Evolutionary conservation across 2,888 invertebrate genomes (phyloP).

Genomic region (Eueremaeus valkanovi): DNA sequence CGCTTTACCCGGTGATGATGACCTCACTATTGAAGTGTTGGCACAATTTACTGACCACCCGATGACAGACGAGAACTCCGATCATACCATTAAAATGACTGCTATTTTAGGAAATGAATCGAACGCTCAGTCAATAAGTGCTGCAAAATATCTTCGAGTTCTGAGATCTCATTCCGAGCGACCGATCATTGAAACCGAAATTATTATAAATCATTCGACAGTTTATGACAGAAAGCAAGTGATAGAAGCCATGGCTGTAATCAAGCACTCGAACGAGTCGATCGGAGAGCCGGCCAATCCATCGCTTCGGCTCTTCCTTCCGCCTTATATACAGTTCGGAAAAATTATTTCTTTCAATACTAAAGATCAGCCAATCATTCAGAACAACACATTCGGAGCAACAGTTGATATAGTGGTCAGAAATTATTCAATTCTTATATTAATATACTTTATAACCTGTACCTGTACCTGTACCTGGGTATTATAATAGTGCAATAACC

Average conservation of each 20-base stretch:
- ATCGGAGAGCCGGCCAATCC: conserved; percentile 45
- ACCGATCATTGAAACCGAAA: conserved; percentile 35
- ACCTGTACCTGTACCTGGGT: too few species aligned
- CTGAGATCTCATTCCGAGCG: conserved; percentile 30
- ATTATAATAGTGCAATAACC: too few species aligned
- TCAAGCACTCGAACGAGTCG: conserved; percentile 40
- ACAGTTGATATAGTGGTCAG: conserved; percentile 46
- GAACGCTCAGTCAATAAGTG: conserved; percentile 15
- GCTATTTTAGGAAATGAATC: conserved; percentile 41
- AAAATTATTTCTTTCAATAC: conserved; percentile 42
- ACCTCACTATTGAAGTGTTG: conserved; percentile 45
- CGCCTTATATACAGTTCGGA: conserved; percentile 44
- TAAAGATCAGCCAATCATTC: conserved; percentile 40
- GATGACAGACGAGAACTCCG: conserved; percentile 42
- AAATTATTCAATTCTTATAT: conserved; percentile 6
- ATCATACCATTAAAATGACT: conserved; percentile 41
- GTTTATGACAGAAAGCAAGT: conserved; percentile 33
- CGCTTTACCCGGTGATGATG: conserved; percentile 44
- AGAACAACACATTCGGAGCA: conserved; percentile 40
- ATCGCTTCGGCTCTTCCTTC: conserved; percentile 44
- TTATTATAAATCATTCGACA: conserved; percentile 20
- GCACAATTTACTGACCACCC: conserved; percentile 47
- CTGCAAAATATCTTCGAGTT: conserved; percentile 42
- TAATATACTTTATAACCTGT: too few species aligned
- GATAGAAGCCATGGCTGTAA: conserved; percentile 28